A percentile compares a stretch with the other conserved stretches of the same genome.
These are phyloP conservation scores for Apamea crenata DNA, from an alignment of 2,888 invertebrate species.

Conservation along the genomic window DNA sequence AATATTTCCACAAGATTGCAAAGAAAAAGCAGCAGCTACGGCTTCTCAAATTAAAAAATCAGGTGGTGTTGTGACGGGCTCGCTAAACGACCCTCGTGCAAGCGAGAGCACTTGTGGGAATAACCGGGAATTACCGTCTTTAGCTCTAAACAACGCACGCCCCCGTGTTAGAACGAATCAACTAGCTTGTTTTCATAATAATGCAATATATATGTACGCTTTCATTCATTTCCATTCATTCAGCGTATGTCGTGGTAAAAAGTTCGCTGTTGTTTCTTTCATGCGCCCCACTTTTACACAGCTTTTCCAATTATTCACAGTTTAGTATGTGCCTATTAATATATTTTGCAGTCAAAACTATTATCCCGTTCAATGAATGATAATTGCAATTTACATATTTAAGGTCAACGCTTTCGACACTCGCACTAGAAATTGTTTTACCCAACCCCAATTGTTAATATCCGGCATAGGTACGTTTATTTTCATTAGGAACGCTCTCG, in stretches of 20 bases:
- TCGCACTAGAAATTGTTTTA: constrained; percentile 38
- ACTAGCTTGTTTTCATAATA: constrained; percentile 55
- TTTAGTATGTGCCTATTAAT: constrained; percentile 28
- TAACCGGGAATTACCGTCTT: constrained; percentile 72
- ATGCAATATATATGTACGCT: constrained; percentile 40
- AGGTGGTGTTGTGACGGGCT: constrained; percentile 68
- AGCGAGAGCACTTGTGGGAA: constrained; percentile 73
- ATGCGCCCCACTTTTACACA: constrained; percentile 9
- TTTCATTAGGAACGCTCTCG: constrained; percentile 69
- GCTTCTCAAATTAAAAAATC: constrained; percentile 74
- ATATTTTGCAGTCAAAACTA: constrained; percentile 30
- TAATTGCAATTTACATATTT: constrained; percentile 57
- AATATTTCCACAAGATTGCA: constrained; percentile 44
- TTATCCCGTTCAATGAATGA: constrained; percentile 56
- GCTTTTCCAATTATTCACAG: constrained; percentile 27
- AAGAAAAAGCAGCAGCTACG: constrained; percentile 62
- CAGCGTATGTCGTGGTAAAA: constrained; percentile 22
- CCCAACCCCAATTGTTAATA: constrained; percentile 54
- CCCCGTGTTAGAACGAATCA: constrained; percentile 56
- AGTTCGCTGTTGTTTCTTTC: constrained; percentile 17
- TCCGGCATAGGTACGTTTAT: constrained; percentile 67
- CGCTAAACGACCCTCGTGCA: constrained; percentile 74
- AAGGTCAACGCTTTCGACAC: constrained; percentile 34
- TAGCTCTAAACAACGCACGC: constrained; percentile 64
- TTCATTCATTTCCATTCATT: constrained; percentile 41